Evolutionary conservation across 1,140 invertebrate species (phyloP), one percentile per base, ranked within the genome.

Genomic region (Aleiodes sp.): DNA sequence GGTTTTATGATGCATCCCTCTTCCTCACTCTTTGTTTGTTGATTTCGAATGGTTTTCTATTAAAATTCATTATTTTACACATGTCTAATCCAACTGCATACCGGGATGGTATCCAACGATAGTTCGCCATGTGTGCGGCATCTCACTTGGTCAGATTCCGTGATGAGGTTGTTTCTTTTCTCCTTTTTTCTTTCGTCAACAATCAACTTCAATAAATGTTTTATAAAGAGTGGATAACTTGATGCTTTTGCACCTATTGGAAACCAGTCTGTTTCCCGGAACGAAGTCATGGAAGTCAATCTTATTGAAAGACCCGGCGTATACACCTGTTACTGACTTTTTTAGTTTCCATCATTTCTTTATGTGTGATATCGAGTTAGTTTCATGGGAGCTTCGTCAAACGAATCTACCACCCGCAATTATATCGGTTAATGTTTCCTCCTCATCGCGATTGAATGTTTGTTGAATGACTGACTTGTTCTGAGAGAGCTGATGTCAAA

Each of bases 211-310:
- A 60, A 67, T 67, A 67, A 66, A 67, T 41, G 56, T 67, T 67
- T 67, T 67, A 60, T 56, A 46, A 43, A 24, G 19, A 16, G n/a
- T 26, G 6, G 19, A 21, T 41, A 63, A 41, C 37, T 39, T 61
- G 24, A 59, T 41, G 31, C 24, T 29, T 8, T 14, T 60, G 35
- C 29, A 24, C n/a, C n/a, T 59, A 33, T 21, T 14, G 56, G 28
- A 33, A 61, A 69, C 67, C 43, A 63, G 67, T 69, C 41, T 31
- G 28, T 63, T 69, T 63, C 67, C 67, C 29, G 29, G 60, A 69
- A 63, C 63, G 39, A 63, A 69, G 67, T 69, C 29, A 43, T 63
- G 52, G 60, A 59, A 69, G 67, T 63, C 41, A 69, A 69, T 69
- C 41, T 69, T 59, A 59, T 59, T 14, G 28, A 21, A 52, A 52